phyloP scores from a whole-genome alignment of 2,113 vertebrate species.

The Accipiter virgatus region DNA sequence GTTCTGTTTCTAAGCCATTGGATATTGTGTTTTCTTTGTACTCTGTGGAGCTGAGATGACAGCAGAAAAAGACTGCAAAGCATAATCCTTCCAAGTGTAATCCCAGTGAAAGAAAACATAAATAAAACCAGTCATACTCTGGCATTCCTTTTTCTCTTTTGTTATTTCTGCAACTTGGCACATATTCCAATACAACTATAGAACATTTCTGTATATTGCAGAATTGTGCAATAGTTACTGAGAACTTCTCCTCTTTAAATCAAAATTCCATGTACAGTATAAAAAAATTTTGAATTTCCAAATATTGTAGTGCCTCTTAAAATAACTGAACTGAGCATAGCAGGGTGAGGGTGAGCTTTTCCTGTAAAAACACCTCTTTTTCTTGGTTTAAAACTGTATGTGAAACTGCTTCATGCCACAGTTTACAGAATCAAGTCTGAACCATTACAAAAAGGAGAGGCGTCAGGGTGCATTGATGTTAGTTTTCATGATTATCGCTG shows the following conservation, averaged over 20 bases:
- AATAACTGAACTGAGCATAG: neutral
- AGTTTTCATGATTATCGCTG: neutral
- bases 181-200: neutral
- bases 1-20: neutral
- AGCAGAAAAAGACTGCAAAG: constrained; percentile 16
- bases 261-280: neutral
- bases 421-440: neutral
- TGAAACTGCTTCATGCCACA: neutral
- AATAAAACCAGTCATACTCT: constrained; percentile 45
- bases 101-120: constrained; percentile 50
- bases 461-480: neutral
- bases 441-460: neutral
- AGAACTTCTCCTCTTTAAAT: neutral
- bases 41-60: constrained; percentile 6
- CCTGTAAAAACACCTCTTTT: neutral
- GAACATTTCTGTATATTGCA: neutral
- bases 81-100: constrained; percentile 49
- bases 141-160: constrained; percentile 20
- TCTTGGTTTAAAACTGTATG: neutral
- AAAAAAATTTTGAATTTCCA: neutral
- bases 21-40: constrained; percentile 25
- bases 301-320: neutral
- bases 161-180: constrained; percentile 29
- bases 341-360: neutral
- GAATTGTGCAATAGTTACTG: neutral